Percentiles rank a stretch among this genome's conserved stretches.
phyloP scores from a whole-genome alignment of 2,888 invertebrate species.

The Leptinotarsa haldemani region DNA sequence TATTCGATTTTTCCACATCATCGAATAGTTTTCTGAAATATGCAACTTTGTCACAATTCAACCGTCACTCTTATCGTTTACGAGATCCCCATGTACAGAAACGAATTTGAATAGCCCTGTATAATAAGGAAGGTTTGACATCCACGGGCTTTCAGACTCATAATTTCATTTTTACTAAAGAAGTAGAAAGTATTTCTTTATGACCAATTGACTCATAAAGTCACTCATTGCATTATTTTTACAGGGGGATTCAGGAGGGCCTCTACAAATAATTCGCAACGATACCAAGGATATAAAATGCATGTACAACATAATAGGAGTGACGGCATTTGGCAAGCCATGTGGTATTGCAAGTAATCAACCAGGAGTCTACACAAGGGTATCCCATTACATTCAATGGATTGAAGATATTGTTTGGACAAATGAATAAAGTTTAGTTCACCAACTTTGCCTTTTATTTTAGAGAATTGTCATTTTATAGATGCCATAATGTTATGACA shows the following conservation, averaged over 20 bases:
- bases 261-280: conserved; percentile 65
- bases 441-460: background rate
- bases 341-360: conserved; percentile 59
- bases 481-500: too few relatives aligned
- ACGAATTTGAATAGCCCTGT: too few relatives aligned
- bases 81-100: too few relatives aligned
- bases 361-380: conserved; percentile 68
- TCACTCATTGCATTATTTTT: background rate
- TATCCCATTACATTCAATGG: conserved; percentile 67
- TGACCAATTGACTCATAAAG: too few relatives aligned
- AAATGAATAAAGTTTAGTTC: background rate
- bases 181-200: too few relatives aligned
- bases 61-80: too few relatives aligned
- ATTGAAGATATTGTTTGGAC: conserved; percentile 68
- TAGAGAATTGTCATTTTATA: background rate
- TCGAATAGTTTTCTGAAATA: too few relatives aligned
- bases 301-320: conserved; percentile 66
- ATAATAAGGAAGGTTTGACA: too few relatives aligned
- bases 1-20: too few relatives aligned
- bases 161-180: too few relatives aligned
- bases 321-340: conserved; percentile 66
- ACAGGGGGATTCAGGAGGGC: conserved; percentile 76
- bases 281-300: conserved; percentile 60
- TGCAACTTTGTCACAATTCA: too few relatives aligned
- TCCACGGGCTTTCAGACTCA: too few relatives aligned